Conservation (phyloP, 1,140 invertebrate genomes). For the Drosophila parvula region DNA sequence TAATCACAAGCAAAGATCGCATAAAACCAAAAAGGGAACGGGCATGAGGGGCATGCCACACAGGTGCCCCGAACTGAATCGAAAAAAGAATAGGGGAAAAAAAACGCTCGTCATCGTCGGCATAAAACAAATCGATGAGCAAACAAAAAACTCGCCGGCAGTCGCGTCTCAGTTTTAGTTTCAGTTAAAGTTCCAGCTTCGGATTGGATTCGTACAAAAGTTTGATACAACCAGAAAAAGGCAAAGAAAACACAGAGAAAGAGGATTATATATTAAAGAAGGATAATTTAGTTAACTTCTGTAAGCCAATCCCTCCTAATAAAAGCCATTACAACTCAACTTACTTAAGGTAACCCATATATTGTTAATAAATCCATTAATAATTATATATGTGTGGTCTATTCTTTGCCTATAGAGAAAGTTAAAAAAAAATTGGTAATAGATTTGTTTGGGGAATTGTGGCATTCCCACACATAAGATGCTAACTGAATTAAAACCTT, state of each 20-base stretch:
- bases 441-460: too few species aligned
- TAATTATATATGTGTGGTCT: too few species aligned
- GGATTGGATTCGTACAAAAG: not conserved
- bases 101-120: conserved; percentile 71
- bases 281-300: too few species aligned
- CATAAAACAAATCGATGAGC: conserved; percentile 63
- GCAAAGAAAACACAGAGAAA: not conserved
- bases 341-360: too few species aligned
- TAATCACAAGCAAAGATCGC: conserved; percentile 80
- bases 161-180: conserved; percentile 13
- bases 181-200: conserved; percentile 1
- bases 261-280: not conserved
- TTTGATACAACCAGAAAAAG: not conserved
- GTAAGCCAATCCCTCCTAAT: too few species aligned
- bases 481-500: too few species aligned
- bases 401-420: too few species aligned
- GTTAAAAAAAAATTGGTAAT: too few species aligned
- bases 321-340: too few species aligned
- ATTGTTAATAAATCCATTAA: too few species aligned
- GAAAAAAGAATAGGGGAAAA: conserved; percentile 4
- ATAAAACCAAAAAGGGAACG: conserved; percentile 53
- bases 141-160: conserved; percentile 24
- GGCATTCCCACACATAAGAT: too few species aligned
- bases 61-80: conserved; percentile 58
- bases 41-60: conserved; percentile 49